Base-by-base conservation (phyloP, 1,140 invertebrate genomes). In the Eurosta solidaginis region DNA sequence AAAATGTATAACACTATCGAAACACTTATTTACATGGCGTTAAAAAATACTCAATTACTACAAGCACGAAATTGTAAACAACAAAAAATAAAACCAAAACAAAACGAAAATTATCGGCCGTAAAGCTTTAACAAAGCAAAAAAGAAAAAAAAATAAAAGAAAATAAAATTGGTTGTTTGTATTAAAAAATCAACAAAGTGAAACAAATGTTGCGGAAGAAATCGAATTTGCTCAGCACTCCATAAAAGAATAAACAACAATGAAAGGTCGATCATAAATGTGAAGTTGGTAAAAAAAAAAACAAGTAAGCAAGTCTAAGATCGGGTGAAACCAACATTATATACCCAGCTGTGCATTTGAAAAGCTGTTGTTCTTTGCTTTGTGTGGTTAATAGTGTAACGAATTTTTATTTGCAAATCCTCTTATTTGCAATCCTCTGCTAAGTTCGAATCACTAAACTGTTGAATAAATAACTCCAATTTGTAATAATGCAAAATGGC, bases 11-110 rank as follows among this genome's bases (percentile, higher is more conserved):
- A n/a, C n/a, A n/a, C n/a, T n/a, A n/a, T 20, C 40, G 59, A 29
- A 68, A 68, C 59, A 36, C 36, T n/a, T 22, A 40, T 40, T 68
- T 68, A 40, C 59, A 68, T 42, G 59, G 59, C 27, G n/a, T 40
- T 40, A 68, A 68, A 68, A 68, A 68, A 40, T 40, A 20, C 17
- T 68, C 29, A 68, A 68, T 68, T 68, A 68, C 33, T 20, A 36
- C n/a, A 33, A 40, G 40, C 59, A 40, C 14, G 14, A 68, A 68
- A 6, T 68, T 17, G 7, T 10, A 29, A 68, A n/a, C 33, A 17
- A 12, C 12, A 68, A 27, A 20, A 40, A 68, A 68, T 10, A 25
- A 54, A 25, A 17, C 22, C 22, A 54, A 25, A 54, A 6, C 14
- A 12, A 20, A 49, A 49, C 5, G n/a, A 49, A 17, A 49, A 49